phyloP scores from a whole-genome alignment of 2,888 invertebrate genomes.

The Cataglyphis albicans region DNA sequence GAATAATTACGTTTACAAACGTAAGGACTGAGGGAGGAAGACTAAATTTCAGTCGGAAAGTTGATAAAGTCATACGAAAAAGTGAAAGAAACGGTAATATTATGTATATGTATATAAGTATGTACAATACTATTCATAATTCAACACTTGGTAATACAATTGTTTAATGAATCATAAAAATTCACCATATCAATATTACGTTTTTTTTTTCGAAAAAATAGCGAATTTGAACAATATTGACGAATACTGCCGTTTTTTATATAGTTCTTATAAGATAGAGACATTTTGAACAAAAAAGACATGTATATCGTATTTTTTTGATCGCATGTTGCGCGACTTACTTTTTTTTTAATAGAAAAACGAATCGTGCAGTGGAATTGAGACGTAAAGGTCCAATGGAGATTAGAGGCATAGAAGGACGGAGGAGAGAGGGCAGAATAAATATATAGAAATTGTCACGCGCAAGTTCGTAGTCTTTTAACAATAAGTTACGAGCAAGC shows the following conservation, averaged over 20 bases:
- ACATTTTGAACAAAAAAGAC: not conserved
- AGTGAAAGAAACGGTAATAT: slow-evolving; percentile 55
- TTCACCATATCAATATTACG: not conserved
- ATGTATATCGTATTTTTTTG: not conserved
- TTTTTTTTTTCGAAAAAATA: slow-evolving; percentile 24
- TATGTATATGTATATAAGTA: slow-evolving; percentile 19
- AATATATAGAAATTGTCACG: slow-evolving; percentile 64
- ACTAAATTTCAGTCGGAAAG: slow-evolving; percentile 59
- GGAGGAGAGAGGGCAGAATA: slow-evolving; percentile 58
- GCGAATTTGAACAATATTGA: slow-evolving; percentile 45
- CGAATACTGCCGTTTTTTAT: slow-evolving; percentile 59
- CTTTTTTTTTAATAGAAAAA: not conserved
- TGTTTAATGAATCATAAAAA: slow-evolving; percentile 21
- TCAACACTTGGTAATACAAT: slow-evolving; percentile 18
- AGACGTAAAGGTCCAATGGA: slow-evolving; percentile 56
- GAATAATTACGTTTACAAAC: slow-evolving; percentile 51
- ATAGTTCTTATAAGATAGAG: not conserved
- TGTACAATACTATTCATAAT: slow-evolving; percentile 6
- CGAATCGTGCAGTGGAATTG: not conserved
- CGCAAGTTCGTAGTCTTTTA: slow-evolving; percentile 67
- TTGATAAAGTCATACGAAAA: slow-evolving; percentile 60
- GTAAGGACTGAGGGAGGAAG: slow-evolving; percentile 62
- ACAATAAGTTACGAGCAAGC: slow-evolving; percentile 60
- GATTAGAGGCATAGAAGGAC: slow-evolving; percentile 63
- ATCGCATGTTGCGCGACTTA: slow-evolving; percentile 19